phyloP scores from a whole-genome alignment of 1,140 invertebrate genomes.

The Drosophila tani region DNA sequence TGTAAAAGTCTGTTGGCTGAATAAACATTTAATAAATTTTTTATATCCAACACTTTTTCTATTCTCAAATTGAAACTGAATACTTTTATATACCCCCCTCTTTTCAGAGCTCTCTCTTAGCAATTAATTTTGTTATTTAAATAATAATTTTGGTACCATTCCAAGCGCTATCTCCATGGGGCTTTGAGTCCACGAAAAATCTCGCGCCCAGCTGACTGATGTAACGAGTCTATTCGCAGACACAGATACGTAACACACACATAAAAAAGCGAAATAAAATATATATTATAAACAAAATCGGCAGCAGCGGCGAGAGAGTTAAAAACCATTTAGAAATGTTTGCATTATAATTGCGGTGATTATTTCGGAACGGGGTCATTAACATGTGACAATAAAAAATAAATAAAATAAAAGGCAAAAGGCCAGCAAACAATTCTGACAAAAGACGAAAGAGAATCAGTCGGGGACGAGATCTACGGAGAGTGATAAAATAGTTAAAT shows the following conservation, averaged over 20 bases:
- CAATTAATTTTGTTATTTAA: conserved; percentile 2
- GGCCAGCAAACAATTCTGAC: conserved; percentile 22
- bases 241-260: conserved; percentile 21
- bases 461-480: conserved; percentile 52
- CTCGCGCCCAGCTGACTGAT: conserved; percentile 27
- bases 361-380: conserved; percentile 75
- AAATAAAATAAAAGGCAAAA: conserved; percentile 25
- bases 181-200: background rate
- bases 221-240: conserved; percentile 39
- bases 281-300: conserved; percentile 21
- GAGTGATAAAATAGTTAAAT: conserved; percentile 73
- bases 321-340: conserved; percentile 69
- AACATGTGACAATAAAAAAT: conserved; percentile 69
- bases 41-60: background rate
- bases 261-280: conserved; percentile 26
- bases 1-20: background rate
- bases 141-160: conserved; percentile 20
- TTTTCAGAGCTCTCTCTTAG: background rate
- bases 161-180: background rate
- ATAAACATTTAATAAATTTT: background rate
- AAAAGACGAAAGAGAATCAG: conserved; percentile 10
- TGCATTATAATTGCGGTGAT: conserved; percentile 75
- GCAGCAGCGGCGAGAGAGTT: conserved; percentile 20
- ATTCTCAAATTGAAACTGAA: conserved; percentile 8
- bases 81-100: background rate